A percentile compares a stretch with the other conserved stretches of the same genome.
Evolutionary conservation across 2,797 vertebrate species (phyloP).

Genomic region (Pipistrellus nathusii): DNA sequence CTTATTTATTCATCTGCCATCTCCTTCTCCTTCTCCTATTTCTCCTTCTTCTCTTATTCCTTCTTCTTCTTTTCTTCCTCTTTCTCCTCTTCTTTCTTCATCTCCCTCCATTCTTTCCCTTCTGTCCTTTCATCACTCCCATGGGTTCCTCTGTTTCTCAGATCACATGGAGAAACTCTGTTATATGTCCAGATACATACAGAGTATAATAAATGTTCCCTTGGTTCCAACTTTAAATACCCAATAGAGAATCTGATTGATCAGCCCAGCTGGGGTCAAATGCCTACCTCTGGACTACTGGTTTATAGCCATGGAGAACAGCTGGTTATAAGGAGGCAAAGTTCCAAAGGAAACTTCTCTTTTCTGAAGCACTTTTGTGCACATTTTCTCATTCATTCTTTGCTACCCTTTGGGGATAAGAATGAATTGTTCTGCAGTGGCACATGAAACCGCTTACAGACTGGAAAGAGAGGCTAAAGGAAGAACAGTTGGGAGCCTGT

Average conservation of each 20-base stretch:
- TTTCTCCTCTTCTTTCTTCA: not conserved
- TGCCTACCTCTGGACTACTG: not conserved
- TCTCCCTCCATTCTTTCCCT: too few species aligned
- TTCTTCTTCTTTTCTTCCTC: too few species aligned
- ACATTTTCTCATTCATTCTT: not conserved
- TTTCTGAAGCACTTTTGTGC: not conserved
- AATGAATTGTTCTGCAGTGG: not conserved
- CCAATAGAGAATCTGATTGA: not conserved
- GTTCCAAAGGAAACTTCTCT: not conserved
- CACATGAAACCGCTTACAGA: not conserved
- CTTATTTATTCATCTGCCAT: not conserved
- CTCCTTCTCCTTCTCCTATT: not conserved
- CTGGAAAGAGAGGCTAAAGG: not conserved
- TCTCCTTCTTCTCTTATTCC: not conserved
- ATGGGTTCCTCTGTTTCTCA: not conserved
- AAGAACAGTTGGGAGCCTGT: not conserved
- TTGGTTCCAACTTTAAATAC: not conserved
- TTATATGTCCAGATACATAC: not conserved
- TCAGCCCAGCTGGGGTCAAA: not conserved
- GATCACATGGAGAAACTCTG: not conserved
- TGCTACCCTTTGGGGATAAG: not conserved
- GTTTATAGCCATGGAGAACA: not conserved
- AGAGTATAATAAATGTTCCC: not conserved
- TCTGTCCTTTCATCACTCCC: not conserved
- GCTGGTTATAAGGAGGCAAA: not conserved